Percentiles rank a stretch among this genome's conserved stretches.
These are phyloP conservation scores for Drosophila sproati DNA, from an alignment of 1,140 invertebrate genomes.

Conservation along the genomic window DNA sequence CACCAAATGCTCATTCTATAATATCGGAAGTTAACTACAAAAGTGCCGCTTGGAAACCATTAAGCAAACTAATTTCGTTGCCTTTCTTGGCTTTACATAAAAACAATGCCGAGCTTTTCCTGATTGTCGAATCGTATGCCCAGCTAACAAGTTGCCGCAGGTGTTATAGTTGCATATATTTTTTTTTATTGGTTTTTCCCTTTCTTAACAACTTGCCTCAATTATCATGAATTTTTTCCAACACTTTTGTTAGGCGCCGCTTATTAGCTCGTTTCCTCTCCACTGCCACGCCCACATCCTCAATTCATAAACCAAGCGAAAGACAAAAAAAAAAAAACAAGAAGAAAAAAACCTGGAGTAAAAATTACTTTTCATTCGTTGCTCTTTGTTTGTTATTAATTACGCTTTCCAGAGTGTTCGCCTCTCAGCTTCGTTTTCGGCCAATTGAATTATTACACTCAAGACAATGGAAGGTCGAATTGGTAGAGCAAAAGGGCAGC, in stretches of 20 bases:
- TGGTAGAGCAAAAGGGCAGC: slow-evolving; percentile 2
- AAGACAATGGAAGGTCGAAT: slow-evolving; percentile 56
- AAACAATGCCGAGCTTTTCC: neutral
- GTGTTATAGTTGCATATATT: slow-evolving; percentile 34
- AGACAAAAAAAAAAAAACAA: slow-evolving; percentile 1
- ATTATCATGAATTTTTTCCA: slow-evolving; percentile 45
- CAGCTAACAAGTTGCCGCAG: slow-evolving; percentile 41
- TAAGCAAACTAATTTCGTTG: slow-evolving; percentile 6
- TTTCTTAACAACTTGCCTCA: slow-evolving; percentile 32
- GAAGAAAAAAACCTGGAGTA: neutral
- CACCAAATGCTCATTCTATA: slow-evolving; percentile 6
- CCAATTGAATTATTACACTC: slow-evolving; percentile 76
- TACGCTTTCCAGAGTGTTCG: slow-evolving; percentile 64
- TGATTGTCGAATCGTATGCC: slow-evolving; percentile 15
- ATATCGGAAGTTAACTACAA: slow-evolving; percentile 35
- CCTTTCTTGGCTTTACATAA: slow-evolving; percentile 9
- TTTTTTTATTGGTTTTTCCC: slow-evolving; percentile 20
- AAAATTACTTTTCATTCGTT: slow-evolving; percentile 73
- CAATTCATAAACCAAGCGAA: slow-evolving; percentile 45
- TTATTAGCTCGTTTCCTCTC: slow-evolving; percentile 75
- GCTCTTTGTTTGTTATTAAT: slow-evolving; percentile 73
- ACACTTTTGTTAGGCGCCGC: slow-evolving; percentile 68
- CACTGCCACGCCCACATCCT: slow-evolving; percentile 72
- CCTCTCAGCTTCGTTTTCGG: slow-evolving; percentile 64
- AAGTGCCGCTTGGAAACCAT: slow-evolving; percentile 2